Conservation (phyloP, 1,140 invertebrate genomes). For the Drosophila azteca region DNA sequence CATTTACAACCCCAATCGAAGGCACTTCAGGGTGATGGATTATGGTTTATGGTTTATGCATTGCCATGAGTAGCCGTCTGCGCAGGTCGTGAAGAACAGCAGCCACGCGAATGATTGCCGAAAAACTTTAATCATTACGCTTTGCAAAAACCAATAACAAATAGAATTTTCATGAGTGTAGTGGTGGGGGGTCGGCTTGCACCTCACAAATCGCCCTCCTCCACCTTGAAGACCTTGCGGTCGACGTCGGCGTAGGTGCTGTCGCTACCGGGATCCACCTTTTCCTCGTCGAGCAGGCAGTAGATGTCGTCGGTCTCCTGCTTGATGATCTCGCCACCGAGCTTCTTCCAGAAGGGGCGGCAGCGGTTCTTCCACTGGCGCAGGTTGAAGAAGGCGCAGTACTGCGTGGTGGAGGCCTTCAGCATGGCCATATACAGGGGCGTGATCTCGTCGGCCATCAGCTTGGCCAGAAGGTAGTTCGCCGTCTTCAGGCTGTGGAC, state of each 20-base stretch:
- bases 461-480: slow-evolving; percentile 68
- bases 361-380: slow-evolving; percentile 79
- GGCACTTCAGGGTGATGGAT: too few relatives aligned
- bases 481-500: slow-evolving; percentile 62
- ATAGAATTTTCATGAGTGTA: slow-evolving; percentile 5
- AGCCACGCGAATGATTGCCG: background rate
- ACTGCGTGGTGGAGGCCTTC: slow-evolving; percentile 51
- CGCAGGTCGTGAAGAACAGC: too few relatives aligned
- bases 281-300: slow-evolving; percentile 68
- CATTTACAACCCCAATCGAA: too few relatives aligned
- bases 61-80: too few relatives aligned
- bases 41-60: too few relatives aligned
- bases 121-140: slow-evolving; percentile 12
- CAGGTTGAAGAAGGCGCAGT: slow-evolving; percentile 73
- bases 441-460: slow-evolving; percentile 73
- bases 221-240: slow-evolving; percentile 51
- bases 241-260: slow-evolving; percentile 23
- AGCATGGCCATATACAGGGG: slow-evolving; percentile 76
- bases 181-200: too few relatives aligned
- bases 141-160: background rate
- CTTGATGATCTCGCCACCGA: slow-evolving; percentile 59
- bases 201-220: slow-evolving; percentile 37
- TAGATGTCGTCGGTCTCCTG: slow-evolving; percentile 65
- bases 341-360: slow-evolving; percentile 63
- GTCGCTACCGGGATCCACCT: slow-evolving; percentile 36